Conservation (phyloP, 2,113 vertebrate genomes). For the Corvus cornix region DNA sequence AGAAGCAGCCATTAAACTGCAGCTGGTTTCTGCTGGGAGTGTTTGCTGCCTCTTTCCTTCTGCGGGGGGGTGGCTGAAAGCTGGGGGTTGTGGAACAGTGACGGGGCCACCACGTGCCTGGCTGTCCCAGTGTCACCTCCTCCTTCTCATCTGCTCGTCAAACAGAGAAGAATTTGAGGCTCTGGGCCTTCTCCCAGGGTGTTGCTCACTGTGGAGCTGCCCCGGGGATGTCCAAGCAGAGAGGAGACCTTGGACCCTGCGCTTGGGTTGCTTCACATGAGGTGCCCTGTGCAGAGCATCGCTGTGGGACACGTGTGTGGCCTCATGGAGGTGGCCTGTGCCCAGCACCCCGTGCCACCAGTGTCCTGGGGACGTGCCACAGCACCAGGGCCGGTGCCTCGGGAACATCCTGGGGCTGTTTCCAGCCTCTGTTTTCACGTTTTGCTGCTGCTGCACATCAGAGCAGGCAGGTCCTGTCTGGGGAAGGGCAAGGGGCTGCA, state of each 20-base stretch:
- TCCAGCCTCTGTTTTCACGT: background rate
- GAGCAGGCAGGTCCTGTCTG: background rate
- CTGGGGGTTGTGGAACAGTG: fast-evolving
- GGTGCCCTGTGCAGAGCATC: background rate
- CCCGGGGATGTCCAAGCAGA: background rate
- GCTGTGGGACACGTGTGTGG: background rate
- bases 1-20: background rate
- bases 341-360: background rate
- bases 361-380: background rate
- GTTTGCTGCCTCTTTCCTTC: background rate
- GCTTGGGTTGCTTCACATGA: background rate
- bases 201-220: background rate
- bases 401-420: background rate
- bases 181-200: fast-evolving
- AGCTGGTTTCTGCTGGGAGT: background rate
- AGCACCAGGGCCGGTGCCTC: fast-evolving
- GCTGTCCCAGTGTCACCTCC: background rate
- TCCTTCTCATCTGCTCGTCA: background rate
- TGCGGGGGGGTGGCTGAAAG: background rate
- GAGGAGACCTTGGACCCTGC: background rate
- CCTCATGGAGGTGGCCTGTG: background rate
- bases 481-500: background rate
- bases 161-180: background rate
- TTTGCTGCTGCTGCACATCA: background rate
- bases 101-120: fast-evolving